Base-by-base conservation (phyloP, 2,888 invertebrate genomes). In the Aphidoletes aphidimyza region DNA sequence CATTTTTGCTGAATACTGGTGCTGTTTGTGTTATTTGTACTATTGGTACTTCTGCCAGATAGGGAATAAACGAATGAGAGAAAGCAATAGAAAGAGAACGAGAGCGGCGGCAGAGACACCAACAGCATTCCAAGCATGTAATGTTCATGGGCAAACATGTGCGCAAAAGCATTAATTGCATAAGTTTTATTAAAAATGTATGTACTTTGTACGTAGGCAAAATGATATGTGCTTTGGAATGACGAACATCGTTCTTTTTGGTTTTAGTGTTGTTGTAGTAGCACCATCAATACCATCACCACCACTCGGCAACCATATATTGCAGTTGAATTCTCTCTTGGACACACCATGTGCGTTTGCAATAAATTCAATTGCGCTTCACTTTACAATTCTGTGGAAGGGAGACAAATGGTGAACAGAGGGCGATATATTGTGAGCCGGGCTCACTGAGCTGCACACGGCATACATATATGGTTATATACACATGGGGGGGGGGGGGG, bases 331-430 rank as follows among this genome's bases (percentile, higher is more conserved):
- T 34, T 69, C 69, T 26, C 69, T 30, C 11, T 47, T 30, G 30
- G 34, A 69, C 69, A 69, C 34, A 34, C 69, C 69, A 69, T 69
- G 69, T 69, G 69, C 69, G 69, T 69, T 69, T 34, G 69, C 30
- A 69, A 69, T 69, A 69, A 69, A 69, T 69, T 69, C 69, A 69
- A 69, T 30, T 69, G 34, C 69, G 34, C 26, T 69, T 34, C 34
- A 69, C 30, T 69, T 69, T 69, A 30, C 69, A 69, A 69, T 69
- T 69, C 22, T 5, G 22, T 69, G 30, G 30, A 9, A 26, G 3
- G 17, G 30, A 54, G 26, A 54, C 6, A 54, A 5, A 26, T 2
- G 11, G 19, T 3, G 54, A 69, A 30, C 1, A 30, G 30, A 17
- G 0, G 69, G 30, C 30, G 6, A 22, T 22, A 26, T 26, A 54